These are phyloP conservation scores for Rhodinocichla rosea DNA, from an alignment of 2,113 vertebrate species.

Conservation along the genomic window DNA sequence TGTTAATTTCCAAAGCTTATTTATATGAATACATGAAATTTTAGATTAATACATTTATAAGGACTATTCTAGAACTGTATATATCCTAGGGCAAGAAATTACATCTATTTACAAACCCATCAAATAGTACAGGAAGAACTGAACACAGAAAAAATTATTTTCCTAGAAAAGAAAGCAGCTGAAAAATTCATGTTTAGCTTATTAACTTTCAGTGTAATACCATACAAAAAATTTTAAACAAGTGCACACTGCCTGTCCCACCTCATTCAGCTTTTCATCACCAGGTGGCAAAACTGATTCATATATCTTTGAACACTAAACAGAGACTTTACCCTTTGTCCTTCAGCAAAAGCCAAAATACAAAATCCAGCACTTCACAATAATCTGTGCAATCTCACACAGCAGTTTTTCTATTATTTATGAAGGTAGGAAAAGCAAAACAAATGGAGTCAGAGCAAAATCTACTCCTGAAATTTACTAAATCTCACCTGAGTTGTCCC, in stretches of 20 bases:
- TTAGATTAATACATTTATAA: not conserved
- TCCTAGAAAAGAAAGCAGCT: not conserved
- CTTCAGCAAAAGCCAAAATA: not conserved
- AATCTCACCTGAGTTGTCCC: constrained; percentile 82
- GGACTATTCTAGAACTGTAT: not conserved
- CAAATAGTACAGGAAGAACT: not conserved
- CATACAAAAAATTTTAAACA: not conserved
- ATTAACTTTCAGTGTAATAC: not conserved
- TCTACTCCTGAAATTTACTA: not conserved
- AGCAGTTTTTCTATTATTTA: not conserved
- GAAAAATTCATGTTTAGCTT: not conserved
- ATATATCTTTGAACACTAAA: not conserved
- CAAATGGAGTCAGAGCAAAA: not conserved
- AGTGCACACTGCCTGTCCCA: not conserved
- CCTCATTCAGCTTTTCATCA: constrained; percentile 14
- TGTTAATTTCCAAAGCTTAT: not conserved
- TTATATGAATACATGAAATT: not conserved
- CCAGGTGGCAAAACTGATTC: constrained; percentile 49
- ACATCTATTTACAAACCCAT: not conserved
- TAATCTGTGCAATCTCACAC: not conserved
- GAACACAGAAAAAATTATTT: not conserved
- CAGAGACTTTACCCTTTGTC: not conserved
- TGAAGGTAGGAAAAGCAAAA: constrained; percentile 1
- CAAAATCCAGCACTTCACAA: not conserved
- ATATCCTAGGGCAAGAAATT: not conserved